These are phyloP conservation scores for Centropristis striata DNA, from an alignment of 2,113 vertebrate species.

Conservation along the genomic window DNA sequence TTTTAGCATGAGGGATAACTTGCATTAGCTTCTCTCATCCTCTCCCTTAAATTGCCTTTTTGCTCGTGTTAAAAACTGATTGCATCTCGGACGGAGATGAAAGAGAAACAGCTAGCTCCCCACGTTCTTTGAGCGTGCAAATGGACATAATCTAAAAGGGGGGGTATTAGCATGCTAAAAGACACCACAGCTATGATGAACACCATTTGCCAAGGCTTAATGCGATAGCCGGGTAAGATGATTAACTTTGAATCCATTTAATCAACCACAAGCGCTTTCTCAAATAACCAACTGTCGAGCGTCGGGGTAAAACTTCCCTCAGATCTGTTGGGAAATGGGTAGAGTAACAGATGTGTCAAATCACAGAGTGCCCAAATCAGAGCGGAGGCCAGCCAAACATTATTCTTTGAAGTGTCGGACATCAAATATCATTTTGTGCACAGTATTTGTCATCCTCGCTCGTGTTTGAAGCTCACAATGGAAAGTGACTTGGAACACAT, in stretches of 20 bases:
- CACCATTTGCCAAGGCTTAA: slow-evolving; percentile 80
- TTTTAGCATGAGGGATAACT: slow-evolving; percentile 60
- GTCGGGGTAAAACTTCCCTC: slow-evolving; percentile 60
- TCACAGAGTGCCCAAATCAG: slow-evolving; percentile 37
- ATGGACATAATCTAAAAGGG: slow-evolving; percentile 76
- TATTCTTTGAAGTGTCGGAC: slow-evolving; percentile 56
- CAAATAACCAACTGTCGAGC: slow-evolving; percentile 72
- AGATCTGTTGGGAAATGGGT: slow-evolving; percentile 55
- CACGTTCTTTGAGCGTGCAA: slow-evolving; percentile 65
- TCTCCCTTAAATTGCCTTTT: slow-evolving; percentile 72
- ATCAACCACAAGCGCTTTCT: slow-evolving; percentile 73
- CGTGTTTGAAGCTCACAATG: slow-evolving; percentile 42
- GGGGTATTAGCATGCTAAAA: slow-evolving; percentile 81
- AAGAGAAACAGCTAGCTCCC: slow-evolving; percentile 66
- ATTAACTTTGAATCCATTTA: slow-evolving; percentile 84
- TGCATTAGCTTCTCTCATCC: slow-evolving; percentile 61
- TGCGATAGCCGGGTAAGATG: slow-evolving; percentile 77
- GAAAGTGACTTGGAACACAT: slow-evolving; percentile 35
- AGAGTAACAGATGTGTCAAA: slow-evolving; percentile 60
- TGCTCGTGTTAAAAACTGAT: slow-evolving; percentile 67
- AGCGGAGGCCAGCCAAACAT: slow-evolving; percentile 36
- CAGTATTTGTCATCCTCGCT: slow-evolving; percentile 44
- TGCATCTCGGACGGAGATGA: slow-evolving; percentile 71
- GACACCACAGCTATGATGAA: slow-evolving; percentile 72
- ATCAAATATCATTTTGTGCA: slow-evolving; percentile 60